phyloP scores from a whole-genome alignment of 1,140 invertebrate species.

The Planococcus citri region DNA sequence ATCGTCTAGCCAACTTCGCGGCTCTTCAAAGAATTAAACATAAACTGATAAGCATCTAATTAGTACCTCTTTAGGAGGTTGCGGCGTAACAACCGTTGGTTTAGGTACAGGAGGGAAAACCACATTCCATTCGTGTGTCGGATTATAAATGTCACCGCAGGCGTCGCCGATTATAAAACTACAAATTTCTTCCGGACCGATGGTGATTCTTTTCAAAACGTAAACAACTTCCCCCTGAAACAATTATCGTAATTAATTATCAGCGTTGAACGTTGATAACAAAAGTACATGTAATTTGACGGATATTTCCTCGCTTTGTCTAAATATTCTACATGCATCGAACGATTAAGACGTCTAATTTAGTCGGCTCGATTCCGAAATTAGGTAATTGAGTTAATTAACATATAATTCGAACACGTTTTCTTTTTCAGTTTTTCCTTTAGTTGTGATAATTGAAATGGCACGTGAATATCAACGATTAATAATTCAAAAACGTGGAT shows the following conservation, averaged over 20 bases:
- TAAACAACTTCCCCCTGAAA: conserved; percentile 65
- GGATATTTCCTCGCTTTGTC: too few relatives aligned
- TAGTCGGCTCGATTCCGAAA: too few relatives aligned
- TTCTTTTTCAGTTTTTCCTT: too few relatives aligned
- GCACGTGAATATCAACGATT: too few relatives aligned
- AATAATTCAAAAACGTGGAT: too few relatives aligned
- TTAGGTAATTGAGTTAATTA: too few relatives aligned
- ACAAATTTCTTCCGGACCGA: conserved; percentile 75
- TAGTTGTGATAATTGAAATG: too few relatives aligned
- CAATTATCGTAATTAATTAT: neutral
- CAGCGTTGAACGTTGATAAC: neutral
- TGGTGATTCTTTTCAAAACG: conserved; percentile 59
- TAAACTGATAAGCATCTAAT: conserved; percentile 8
- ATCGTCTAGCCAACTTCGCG: too few relatives aligned
- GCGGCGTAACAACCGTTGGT: conserved; percentile 35
- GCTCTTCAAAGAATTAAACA: neutral
- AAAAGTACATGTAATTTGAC: too few relatives aligned
- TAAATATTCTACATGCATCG: too few relatives aligned
- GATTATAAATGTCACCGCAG: conserved; percentile 75
- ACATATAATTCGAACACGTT: too few relatives aligned
- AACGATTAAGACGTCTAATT: too few relatives aligned
- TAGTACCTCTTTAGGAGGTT: conserved; percentile 44
- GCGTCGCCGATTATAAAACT: conserved; percentile 82
- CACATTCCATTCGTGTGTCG: conserved; percentile 80
- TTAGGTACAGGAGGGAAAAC: conserved; percentile 77